Evolutionary conservation across 2,797 vertebrate species (phyloP).

Genomic region (Eupleurogrammus muticus): DNA sequence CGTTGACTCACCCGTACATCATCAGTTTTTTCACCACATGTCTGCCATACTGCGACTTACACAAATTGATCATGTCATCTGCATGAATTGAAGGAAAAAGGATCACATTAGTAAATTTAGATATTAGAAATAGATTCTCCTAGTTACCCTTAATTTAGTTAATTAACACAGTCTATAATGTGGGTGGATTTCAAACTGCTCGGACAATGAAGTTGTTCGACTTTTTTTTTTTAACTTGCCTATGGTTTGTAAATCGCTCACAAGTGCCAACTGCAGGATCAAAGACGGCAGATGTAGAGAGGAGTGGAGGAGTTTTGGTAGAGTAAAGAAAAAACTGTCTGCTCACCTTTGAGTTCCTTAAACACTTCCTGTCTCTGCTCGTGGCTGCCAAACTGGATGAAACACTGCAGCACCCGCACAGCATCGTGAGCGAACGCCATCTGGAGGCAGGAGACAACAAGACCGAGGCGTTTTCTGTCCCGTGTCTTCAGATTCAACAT

Average conservation of each 20-base stretch:
- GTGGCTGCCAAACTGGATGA: slow-evolving; percentile 90
- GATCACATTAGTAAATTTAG: no score
- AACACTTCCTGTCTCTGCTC: slow-evolving; percentile 89
- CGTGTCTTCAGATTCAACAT: not conserved
- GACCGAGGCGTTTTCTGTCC: no score
- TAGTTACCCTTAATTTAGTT: not conserved
- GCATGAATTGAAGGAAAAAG: slow-evolving; percentile 7
- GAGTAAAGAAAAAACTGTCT: not conserved
- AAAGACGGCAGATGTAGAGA: no score
- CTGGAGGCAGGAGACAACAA: slow-evolving; percentile 66
- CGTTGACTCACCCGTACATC: slow-evolving; percentile 93
- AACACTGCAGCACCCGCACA: slow-evolving; percentile 94
- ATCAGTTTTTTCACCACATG: slow-evolving; percentile 97
- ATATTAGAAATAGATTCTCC: not conserved
- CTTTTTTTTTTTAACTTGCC: no score
- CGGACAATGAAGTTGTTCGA: no score
- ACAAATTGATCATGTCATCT: slow-evolving; percentile 89
- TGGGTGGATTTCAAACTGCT: no score
- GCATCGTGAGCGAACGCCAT: slow-evolving; percentile 96
- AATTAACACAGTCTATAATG: no score
- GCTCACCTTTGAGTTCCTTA: slow-evolving; percentile 90
- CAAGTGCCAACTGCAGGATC: no score
- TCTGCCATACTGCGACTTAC: slow-evolving; percentile 94
- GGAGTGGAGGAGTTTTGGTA: no score
- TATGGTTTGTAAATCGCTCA: no score